Base-by-base conservation (phyloP, 2,113 vertebrate species). In the Mormyrus iriodes region DNA sequence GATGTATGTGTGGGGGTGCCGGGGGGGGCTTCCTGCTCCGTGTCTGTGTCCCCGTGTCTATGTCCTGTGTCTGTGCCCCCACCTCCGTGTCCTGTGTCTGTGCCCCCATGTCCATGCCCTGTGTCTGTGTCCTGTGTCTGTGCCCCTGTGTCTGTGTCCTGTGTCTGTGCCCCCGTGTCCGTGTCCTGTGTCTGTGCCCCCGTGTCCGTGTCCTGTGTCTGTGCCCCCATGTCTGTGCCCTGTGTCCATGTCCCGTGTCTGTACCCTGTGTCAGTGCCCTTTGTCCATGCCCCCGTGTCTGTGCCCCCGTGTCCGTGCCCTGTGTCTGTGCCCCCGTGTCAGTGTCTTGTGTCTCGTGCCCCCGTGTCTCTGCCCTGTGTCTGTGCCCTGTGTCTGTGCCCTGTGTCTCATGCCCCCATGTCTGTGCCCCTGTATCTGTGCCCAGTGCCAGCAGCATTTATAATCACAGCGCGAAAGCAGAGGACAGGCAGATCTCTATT, bases 1-100 rank as follows among this genome's bases (percentile, higher is more conserved):
- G 89, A 87, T 88, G 91, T 73, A 52, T 91, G 19, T 42, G 86
- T 91, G 93, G 92, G 93, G 90, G 89, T 91, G 90, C 88, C 90
- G 39, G 27, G 35, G 73, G 24, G 27, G 12, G 31, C 35, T 35
- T 24, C 15, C 76, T 44, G 39, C 6, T 82, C 17, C 19, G 13
- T 42, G 93, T n/a, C n/a, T n/a, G n/a, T n/a, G n/a, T n/a, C n/a
- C n/a, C n/a, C n/a, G 58, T 2, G 24, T n/a, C 24, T 0, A 7
- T n/a, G 58, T 13, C 49, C 49, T 51, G 49, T 12, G 44, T 46
- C 44, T 46, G 44, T 46, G 44, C 10, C 49, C 49, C 49, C 49
- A 1, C 13, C 10, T 15, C 49, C 0, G 49, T 51, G 49, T 2
- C 49, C 49, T 12, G 13, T 52, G 51, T 51, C 49, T 51, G 49